phyloP scores from a whole-genome alignment of 2,113 vertebrate species.

The Ursus arctos region DNA sequence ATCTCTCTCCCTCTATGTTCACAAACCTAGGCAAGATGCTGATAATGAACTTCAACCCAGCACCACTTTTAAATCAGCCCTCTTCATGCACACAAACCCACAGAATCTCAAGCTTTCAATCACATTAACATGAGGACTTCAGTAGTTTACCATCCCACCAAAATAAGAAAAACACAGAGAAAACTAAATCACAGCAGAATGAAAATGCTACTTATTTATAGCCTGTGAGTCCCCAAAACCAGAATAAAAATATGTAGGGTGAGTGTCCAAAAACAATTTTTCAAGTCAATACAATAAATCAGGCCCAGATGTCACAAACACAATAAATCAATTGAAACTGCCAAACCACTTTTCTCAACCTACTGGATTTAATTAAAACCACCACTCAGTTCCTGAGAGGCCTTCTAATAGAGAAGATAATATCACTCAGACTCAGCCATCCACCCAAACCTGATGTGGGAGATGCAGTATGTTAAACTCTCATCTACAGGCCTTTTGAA shows the following conservation, averaged over 20 bases:
- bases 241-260: conserved; percentile 41
- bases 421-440: not conserved
- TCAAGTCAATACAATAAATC: conserved; percentile 80
- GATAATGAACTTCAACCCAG: not conserved
- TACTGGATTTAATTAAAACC: conserved; percentile 84
- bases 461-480: conserved; percentile 37
- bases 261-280: conserved; percentile 81
- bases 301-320: conserved; percentile 82
- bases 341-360: conserved; percentile 81
- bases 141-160: not conserved
- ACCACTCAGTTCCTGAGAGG: conserved; percentile 61
- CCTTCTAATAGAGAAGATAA: conserved; percentile 63
- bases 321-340: conserved; percentile 85
- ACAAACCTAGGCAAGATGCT: not conserved
- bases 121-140: conserved; percentile 5
- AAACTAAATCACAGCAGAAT: not conserved
- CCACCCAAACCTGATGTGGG: not conserved
- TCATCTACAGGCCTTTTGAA: conserved; percentile 26
- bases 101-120: not conserved
- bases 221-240: not conserved
- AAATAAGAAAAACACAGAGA: conserved; percentile 44
- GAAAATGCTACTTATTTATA: conserved; percentile 26
- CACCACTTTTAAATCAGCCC: not conserved
- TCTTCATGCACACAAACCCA: not conserved
- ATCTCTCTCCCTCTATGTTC: not conserved